Percentiles rank a stretch among this genome's conserved stretches.
Conservation (phyloP, 2,888 invertebrate species). For the Orchestes rusci region DNA sequence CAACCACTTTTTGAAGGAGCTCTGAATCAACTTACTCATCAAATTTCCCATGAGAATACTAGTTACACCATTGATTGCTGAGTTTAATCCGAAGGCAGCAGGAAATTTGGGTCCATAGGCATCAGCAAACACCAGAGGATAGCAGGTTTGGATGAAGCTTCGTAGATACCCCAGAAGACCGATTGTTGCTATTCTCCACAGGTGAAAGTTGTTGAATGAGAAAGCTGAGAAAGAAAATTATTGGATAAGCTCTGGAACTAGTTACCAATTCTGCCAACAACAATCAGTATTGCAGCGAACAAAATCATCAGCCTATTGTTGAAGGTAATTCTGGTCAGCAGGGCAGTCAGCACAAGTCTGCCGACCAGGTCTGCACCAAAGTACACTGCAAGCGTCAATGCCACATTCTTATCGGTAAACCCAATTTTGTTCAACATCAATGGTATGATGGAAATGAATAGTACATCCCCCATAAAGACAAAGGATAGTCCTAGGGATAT, state of each 20-base stretch:
- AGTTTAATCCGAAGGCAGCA: conserved; percentile 65
- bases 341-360: conserved; percentile 55
- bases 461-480: conserved; percentile 60
- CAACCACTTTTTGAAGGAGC: background rate
- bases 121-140: conserved; percentile 65
- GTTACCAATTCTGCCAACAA: conserved; percentile 61
- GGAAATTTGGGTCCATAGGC: conserved; percentile 62
- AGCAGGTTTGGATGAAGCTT: conserved; percentile 62
- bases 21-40: conserved; percentile 48
- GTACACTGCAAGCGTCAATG: conserved; percentile 60
- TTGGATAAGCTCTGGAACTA: conserved; percentile 4
- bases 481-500: conserved; percentile 63
- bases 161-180: conserved; percentile 60
- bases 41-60: conserved; percentile 61
- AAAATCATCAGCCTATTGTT: conserved; percentile 60
- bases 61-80: conserved; percentile 61
- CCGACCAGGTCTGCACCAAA: conserved; percentile 62
- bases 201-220: conserved; percentile 29
- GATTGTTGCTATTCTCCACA: conserved; percentile 50
- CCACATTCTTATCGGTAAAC: conserved; percentile 53
- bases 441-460: conserved; percentile 63
- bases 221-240: conserved; percentile 46
- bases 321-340: conserved; percentile 53
- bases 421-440: conserved; percentile 53
- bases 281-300: conserved; percentile 56